These are phyloP conservation scores for Cinara cedri DNA, from an alignment of 2,888 invertebrate genomes.

Conservation along the genomic window DNA sequence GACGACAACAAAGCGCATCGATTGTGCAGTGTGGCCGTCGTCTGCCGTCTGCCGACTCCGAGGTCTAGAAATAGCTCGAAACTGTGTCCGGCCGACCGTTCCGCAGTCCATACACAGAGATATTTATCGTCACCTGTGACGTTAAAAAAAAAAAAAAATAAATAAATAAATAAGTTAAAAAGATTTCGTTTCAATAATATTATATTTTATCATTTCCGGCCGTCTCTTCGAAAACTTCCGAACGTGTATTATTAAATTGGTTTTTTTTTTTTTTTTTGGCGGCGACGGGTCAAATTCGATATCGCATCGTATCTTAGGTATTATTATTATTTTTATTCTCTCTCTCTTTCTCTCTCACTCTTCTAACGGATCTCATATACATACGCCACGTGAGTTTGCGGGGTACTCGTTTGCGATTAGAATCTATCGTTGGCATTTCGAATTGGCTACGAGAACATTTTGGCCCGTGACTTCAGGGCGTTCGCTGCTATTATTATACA, in stretches of 20 bases:
- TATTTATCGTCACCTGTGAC: not conserved
- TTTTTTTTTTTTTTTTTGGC: no score
- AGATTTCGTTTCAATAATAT: not conserved
- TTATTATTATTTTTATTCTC: not conserved
- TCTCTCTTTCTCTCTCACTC: no score
- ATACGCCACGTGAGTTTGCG: not conserved
- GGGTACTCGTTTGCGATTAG: conserved; percentile 6
- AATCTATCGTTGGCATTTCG: conserved; percentile 48
- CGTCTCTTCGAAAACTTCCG: not conserved
- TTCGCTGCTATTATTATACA: conserved; percentile 46
- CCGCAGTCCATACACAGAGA: no score
- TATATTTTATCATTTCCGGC: not conserved
- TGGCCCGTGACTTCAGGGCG: conserved; percentile 45
- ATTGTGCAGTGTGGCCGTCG: not conserved
- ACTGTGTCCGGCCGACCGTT: not conserved
- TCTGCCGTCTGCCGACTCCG: not conserved
- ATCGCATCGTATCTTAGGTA: conserved; percentile 4
- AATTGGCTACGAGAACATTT: conserved; percentile 53
- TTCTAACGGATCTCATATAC: conserved; percentile 20
- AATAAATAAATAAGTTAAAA: no score
- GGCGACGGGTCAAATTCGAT: conserved; percentile 26
- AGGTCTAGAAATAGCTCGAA: conserved; percentile 32
- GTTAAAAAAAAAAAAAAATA: not conserved
- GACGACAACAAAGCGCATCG: conserved; percentile 10
- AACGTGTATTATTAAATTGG: no score